A percentile compares a stretch with the other conserved stretches of the same genome.
These are phyloP conservation scores for Cyanoderma ruficeps DNA, from an alignment of 2,113 vertebrate genomes.

Conservation along the genomic window DNA sequence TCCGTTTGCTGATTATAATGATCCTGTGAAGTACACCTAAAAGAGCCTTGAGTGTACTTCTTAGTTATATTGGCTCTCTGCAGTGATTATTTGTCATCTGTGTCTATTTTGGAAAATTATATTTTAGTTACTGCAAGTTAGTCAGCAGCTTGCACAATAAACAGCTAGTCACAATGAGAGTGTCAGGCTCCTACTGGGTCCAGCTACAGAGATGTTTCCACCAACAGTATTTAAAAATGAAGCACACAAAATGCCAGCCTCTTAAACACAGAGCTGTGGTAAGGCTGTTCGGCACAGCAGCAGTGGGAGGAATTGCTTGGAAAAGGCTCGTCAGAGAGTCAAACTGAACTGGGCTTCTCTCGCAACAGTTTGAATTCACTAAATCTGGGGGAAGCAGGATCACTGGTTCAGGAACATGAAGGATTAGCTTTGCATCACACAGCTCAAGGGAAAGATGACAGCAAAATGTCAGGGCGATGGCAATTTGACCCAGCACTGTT, in stretches of 20 bases:
- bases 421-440: not conserved
- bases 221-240: slow-evolving; percentile 51
- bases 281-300: not conserved
- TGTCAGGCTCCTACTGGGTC: slow-evolving; percentile 54
- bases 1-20: slow-evolving; percentile 71
- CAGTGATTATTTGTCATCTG: slow-evolving; percentile 66
- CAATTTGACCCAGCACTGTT: not conserved
- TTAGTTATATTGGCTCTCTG: slow-evolving; percentile 10
- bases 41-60: slow-evolving; percentile 53
- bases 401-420: not conserved
- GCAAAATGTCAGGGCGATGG: not conserved
- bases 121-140: slow-evolving; percentile 60
- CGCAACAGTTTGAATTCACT: not conserved
- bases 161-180: slow-evolving; percentile 24
- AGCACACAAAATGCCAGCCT: slow-evolving; percentile 1
- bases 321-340: not conserved
- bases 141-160: slow-evolving; percentile 54
- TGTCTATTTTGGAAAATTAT: slow-evolving; percentile 68
- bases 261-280: not conserved
- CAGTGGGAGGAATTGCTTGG: not conserved
- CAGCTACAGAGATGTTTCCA: slow-evolving; percentile 57
- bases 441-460: not conserved
- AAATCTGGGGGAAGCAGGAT: not conserved
- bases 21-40: slow-evolving; percentile 71
- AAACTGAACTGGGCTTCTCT: not conserved